phyloP scores from a whole-genome alignment of 2,888 invertebrate genomes.

The Balanococcus diminutus region DNA sequence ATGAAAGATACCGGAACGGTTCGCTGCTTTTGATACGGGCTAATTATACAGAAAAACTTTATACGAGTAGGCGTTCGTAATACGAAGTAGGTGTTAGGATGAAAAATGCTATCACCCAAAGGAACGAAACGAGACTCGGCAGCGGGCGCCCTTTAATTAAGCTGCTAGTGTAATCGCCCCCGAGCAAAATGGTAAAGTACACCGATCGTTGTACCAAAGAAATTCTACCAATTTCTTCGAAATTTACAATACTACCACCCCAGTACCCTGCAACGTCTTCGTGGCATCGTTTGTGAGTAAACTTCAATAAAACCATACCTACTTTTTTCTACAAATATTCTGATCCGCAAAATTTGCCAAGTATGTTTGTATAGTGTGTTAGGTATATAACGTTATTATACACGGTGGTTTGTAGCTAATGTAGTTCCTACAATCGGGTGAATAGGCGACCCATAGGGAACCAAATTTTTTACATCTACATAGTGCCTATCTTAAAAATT shows the following conservation, averaged over 20 bases:
- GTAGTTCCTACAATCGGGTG: too few relatives aligned
- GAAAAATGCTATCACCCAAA: slow-evolving; percentile 45
- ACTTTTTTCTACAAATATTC: too few relatives aligned
- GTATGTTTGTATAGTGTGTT: too few relatives aligned
- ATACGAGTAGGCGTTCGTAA: slow-evolving; percentile 44
- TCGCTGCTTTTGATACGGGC: slow-evolving; percentile 5
- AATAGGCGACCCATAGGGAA: too few relatives aligned
- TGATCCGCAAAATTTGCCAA: too few relatives aligned
- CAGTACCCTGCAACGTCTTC: too few relatives aligned
- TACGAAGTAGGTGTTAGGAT: slow-evolving; percentile 51
- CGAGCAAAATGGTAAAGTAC: slow-evolving; percentile 15
- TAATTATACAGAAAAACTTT: slow-evolving; percentile 32
- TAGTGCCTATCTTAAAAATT: too few relatives aligned
- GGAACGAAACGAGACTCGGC: slow-evolving; percentile 39
- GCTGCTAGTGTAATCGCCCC: slow-evolving; percentile 15
- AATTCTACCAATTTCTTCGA: not conserved
- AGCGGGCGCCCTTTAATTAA: slow-evolving; percentile 37
- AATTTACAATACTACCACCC: not conserved
- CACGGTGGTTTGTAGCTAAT: too few relatives aligned
- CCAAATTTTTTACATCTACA: too few relatives aligned
- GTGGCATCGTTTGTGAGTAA: not conserved
- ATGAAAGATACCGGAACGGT: slow-evolving; percentile 27
- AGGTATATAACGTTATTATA: too few relatives aligned
- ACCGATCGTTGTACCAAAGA: not conserved
- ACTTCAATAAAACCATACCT: not conserved